Evolutionary conservation across 2,888 invertebrate species (phyloP).

Genomic region (Steinernema scapterisci): DNA sequence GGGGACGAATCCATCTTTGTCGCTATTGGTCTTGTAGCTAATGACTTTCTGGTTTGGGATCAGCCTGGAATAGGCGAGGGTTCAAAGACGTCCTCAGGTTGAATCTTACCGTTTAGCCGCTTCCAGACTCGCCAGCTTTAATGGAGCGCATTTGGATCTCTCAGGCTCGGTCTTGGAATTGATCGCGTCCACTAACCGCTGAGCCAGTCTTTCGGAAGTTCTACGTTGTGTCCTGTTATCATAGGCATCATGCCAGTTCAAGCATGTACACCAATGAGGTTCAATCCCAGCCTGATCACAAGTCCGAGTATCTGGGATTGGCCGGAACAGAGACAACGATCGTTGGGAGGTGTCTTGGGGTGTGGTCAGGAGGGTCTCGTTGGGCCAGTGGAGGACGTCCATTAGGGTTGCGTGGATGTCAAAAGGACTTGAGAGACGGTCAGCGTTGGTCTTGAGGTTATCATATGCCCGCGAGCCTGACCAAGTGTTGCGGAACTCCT

Average conservation of each 20-base stretch:
- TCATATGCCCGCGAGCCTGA: slow-evolving; percentile 41
- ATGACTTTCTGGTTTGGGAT: slow-evolving; percentile 73
- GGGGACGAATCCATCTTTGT: slow-evolving; percentile 83
- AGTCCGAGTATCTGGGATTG: slow-evolving; percentile 41
- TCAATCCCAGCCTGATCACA: slow-evolving; percentile 77
- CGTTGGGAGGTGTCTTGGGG: not conserved
- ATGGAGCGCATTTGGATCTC: slow-evolving; percentile 64
- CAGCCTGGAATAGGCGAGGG: slow-evolving; percentile 69
- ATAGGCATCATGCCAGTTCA: slow-evolving; percentile 76
- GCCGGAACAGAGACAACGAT: slow-evolving; percentile 48
- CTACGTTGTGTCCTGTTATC: slow-evolving; percentile 7
- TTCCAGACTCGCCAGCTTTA: slow-evolving; percentile 73
- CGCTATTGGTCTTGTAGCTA: slow-evolving; percentile 71
- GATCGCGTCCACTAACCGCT: slow-evolving; percentile 67
- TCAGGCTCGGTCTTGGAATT: slow-evolving; percentile 71
- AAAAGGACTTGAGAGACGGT: slow-evolving; percentile 81
- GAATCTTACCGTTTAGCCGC: slow-evolving; percentile 74
- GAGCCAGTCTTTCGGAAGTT: slow-evolving; percentile 37
- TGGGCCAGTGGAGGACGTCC: slow-evolving; percentile 73
- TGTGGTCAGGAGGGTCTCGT: slow-evolving; percentile 30
- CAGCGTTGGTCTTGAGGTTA: slow-evolving; percentile 66
- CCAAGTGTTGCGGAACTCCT: slow-evolving; percentile 46
- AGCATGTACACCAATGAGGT: slow-evolving; percentile 93
- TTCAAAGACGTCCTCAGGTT: not conserved
- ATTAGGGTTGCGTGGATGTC: slow-evolving; percentile 83